Evolutionary conservation across 2,888 invertebrate species (phyloP), one percentile per base, ranked within the genome.

Genomic region (Neoascia interrupta): DNA sequence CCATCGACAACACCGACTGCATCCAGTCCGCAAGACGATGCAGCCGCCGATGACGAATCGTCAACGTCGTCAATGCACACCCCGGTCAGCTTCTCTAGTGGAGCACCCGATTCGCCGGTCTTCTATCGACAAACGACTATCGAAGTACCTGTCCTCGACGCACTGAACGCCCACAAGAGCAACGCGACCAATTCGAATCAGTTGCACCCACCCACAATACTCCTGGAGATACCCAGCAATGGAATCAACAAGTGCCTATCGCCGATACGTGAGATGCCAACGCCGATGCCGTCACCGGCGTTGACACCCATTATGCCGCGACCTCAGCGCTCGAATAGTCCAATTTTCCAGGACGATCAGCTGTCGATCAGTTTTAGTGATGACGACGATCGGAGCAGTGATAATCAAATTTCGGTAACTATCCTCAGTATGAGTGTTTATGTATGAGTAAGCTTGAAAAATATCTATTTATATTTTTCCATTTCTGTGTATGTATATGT

Each of bases 231-330:
- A 83, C 94, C 95, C 36, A 92, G 92, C 86, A 82, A 84, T 64
- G 86, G 87, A 70, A 93, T 93, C 84, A 93, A 92, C 85, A 94
- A 94, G 88, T 95, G 94, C 89, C 91, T 95, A 81, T 94, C 94
- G 53, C 95, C 95, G 0, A 95, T 95, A 81, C 90, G 93, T 81
- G 94, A 94, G 87, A 90, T 94, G 82, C 94, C 94, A 2, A 94
- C 94, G 3, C 94, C 94, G 3, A 90, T 93, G 56, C 94, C 93
- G 10, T 92, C 93, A 10, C 94, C 93, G 2, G 90, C 93, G 11
- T 90, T 93, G 10, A 93, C 94, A 0, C 94, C 94, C 0, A 89
- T 93, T 15, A 90, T 91, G 90, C 87, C 89, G 16, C 85, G 91
- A 81, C 84, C 83, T 16, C 84, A 85, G 51, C 84, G 87, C 37